Evolutionary conservation across 2,797 vertebrate species (phyloP), one percentile per base, ranked within the genome.

Genomic region (Dicrostonyx torquatus): DNA sequence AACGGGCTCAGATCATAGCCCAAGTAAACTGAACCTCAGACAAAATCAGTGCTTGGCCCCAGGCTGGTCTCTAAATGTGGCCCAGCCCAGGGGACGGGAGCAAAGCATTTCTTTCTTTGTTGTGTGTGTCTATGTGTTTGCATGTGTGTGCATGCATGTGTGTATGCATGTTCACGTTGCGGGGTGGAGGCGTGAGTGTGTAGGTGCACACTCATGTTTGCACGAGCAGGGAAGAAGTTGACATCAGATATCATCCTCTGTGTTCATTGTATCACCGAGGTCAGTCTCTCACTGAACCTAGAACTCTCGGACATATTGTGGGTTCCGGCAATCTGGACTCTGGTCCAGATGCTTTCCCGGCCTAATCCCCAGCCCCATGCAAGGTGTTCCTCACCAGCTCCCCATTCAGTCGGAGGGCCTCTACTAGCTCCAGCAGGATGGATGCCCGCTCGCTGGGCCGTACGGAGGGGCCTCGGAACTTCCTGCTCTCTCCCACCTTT

Each of bases 361-460:
- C 8, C 34, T 58, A 82, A 29, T 31, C 66, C n/a, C 48, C 75
- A 14, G 60, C 31, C 62, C 85, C 70, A 3, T 4, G 60, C 43
- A 7, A 4, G 24, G 17, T 4, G 1, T 9, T 34, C 31, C 92
- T 97, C 96, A 99, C 98, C 98, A 98, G 98, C 68, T 99, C 98
- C 76, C 98, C 98, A 0, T 98, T 98, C 58, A 98, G 96, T 20
- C 97, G 96, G 40, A 98, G 98, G n/a, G 98, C 97, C 2, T 98
- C 98, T 0, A 94, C 98, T 50, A 99, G 96, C 82, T 99, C 98
- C 95, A 99, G 95, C 14, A 98, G 97, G 89, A 99, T 97, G 37
- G 98, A 98, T 6, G 94, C 98, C 2, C 98, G 94, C 78, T 98
- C 98, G 9, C 96, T 96, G 45, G 83, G 94, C 34, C 5, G 96